phyloP scores from a whole-genome alignment of 2,888 invertebrate species.

The Volucella inflata region DNA sequence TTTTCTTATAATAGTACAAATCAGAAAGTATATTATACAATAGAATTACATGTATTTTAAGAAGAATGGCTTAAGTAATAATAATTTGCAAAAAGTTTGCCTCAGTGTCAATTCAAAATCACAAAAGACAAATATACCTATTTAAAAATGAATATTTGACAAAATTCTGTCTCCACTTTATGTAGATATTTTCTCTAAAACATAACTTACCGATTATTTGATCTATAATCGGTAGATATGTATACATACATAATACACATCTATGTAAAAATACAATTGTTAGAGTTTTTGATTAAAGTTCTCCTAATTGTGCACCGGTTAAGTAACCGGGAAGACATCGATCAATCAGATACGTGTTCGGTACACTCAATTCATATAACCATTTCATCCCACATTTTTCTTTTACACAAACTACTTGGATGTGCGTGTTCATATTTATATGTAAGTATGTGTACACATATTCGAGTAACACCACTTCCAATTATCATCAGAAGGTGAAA shows the following conservation, averaged over 20 bases:
- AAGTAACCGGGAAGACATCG: constrained; percentile 47
- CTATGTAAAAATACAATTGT: constrained; percentile 12
- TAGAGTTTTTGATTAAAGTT: constrained; percentile 34
- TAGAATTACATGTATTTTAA: no score
- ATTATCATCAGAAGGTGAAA: constrained; percentile 64
- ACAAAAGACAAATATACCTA: no score
- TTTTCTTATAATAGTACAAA: no score
- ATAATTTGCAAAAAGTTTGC: no score
- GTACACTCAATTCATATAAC: constrained; percentile 75
- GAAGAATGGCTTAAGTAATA: no score
- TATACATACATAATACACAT: background rate
- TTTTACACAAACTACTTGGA: background rate
- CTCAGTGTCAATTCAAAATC: no score
- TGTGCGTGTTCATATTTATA: no score
- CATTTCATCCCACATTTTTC: constrained; percentile 65
- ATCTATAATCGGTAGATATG: background rate
- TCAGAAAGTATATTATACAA: no score
- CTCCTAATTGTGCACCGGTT: constrained; percentile 30
- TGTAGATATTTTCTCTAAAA: no score
- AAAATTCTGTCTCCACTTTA: no score
- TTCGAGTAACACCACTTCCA: constrained; percentile 3
- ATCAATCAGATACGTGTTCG: constrained; percentile 52
- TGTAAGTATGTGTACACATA: constrained; percentile 3
- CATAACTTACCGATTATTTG: no score
- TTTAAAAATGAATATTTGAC: no score